Base-by-base conservation (phyloP, 2,797 vertebrate species). In the Gallinago stenura region DNA sequence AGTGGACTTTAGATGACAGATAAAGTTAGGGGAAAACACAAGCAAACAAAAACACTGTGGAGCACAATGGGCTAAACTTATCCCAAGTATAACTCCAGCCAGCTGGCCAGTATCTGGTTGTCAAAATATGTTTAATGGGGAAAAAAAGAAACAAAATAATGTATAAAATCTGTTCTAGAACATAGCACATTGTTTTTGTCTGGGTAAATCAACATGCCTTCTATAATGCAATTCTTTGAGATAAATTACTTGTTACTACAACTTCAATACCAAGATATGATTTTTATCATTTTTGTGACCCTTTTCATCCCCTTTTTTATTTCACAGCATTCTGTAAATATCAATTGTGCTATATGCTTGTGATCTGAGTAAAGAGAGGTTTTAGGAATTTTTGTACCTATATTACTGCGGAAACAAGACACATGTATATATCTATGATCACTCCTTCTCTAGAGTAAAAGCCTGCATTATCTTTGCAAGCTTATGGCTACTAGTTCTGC, bases 401-500 rank as follows among this genome's bases (percentile, higher is more conserved):
- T 77, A 87, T 91, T 50, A 64, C 86, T 1, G 8, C 51, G 69
- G 57, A 83, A 93, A 89, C 46, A 54, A 87, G 50, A 50, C 50
- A 35, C 6, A 1, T 51, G 3, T 66, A 39, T 83, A 69, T 30
- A 35, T 73, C 4, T 85, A 24, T 21, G 56, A 33, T 46, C 4
- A 3, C 8, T 75, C 56, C 78, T 83, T 66, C 61, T 83, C 85
- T 60, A 25, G 15, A 94, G 68, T 82, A 46, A 68, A n/a, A 92
- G 26, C 22, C 24, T 92, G 64, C 73, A 81, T 68, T 93, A 92
- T 97, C 89, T 97, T 58, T 92, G 70, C 71, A 80, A 68, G 53
- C 71, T 83, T 81, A 80, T 22, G 17, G 69, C 69, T 80, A 79
- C 87, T 72, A 87, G 69, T 95, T 97, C 89, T 93, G 77, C 57